Evolutionary conservation across 1,140 invertebrate genomes (phyloP).

Genomic region (Trachymyrmex septentrionalis): DNA sequence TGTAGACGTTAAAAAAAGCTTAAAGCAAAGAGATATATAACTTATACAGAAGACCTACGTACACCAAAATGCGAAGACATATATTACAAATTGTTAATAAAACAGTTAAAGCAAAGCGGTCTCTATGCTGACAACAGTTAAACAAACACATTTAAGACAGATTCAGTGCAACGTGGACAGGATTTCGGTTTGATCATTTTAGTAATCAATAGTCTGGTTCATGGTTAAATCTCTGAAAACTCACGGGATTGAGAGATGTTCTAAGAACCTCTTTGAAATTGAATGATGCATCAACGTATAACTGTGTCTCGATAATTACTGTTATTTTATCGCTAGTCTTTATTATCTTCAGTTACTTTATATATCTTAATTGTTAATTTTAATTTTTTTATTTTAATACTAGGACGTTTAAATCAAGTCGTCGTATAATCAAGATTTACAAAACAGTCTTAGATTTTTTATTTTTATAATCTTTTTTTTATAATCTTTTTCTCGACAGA

Average conservation of each 20-base stretch:
- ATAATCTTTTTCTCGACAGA: not conserved
- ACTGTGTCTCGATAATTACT: slow-evolving; percentile 32
- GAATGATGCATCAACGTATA: slow-evolving; percentile 11
- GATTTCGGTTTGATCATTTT: not conserved
- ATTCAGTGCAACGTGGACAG: not conserved
- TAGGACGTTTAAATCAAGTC: not conserved
- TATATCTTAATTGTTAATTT: not conserved
- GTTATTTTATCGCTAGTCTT: not conserved
- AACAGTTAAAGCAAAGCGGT: not conserved
- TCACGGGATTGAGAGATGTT: not conserved
- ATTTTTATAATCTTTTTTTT: slow-evolving; percentile 15
- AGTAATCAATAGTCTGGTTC: not conserved
- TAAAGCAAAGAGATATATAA: slow-evolving; percentile 3
- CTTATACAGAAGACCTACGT: not conserved
- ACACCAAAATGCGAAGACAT: not conserved
- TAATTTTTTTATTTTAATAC: not conserved
- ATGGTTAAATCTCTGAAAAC: not conserved
- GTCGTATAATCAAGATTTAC: not conserved
- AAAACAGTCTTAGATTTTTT: not conserved
- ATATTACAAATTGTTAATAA: not conserved
- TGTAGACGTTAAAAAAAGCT: not conserved
- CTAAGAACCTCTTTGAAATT: slow-evolving; percentile 1
- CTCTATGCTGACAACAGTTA: not conserved
- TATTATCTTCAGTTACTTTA: not conserved
- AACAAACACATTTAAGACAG: not conserved